phyloP scores from a whole-genome alignment of 1,140 invertebrate species.

The Platorchestia sp. region DNA sequence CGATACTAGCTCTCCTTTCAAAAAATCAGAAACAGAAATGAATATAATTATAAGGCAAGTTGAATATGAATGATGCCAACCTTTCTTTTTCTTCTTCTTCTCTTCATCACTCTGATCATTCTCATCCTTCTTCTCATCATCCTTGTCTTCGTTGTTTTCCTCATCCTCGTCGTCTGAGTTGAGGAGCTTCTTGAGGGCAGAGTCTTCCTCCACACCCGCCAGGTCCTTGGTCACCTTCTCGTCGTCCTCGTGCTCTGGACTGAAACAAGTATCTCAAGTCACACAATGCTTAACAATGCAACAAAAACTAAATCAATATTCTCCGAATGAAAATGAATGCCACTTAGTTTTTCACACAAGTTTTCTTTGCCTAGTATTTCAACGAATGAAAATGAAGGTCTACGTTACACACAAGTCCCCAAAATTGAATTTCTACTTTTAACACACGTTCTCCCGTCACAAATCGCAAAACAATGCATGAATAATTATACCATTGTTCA shows the following conservation, averaged over 20 bases:
- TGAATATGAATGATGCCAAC: neutral
- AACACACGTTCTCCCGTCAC: too few relatives aligned
- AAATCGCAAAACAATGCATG: too few relatives aligned
- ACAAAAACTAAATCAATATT: too few relatives aligned
- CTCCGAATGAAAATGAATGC: too few relatives aligned
- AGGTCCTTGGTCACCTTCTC: slow-evolving; percentile 64
- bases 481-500: too few relatives aligned
- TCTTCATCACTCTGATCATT: slow-evolving; percentile 68
- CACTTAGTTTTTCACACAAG: too few relatives aligned
- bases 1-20: neutral
- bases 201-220: slow-evolving; percentile 78
- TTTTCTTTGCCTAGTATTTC: too few relatives aligned
- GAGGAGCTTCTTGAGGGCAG: slow-evolving; percentile 86
- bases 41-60: neutral
- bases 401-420: too few relatives aligned
- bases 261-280: too few relatives aligned
- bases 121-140: slow-evolving; percentile 77
- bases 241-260: slow-evolving; percentile 64
- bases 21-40: neutral
- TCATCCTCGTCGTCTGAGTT: slow-evolving; percentile 91
- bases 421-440: too few relatives aligned
- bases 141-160: slow-evolving; percentile 75
- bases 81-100: slow-evolving; percentile 68
- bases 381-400: too few relatives aligned
- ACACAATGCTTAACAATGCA: too few relatives aligned